A percentile compares a stretch with the other conserved stretches of the same genome.
Evolutionary conservation across 2,113 vertebrate genomes (phyloP).

Genomic region (Pelmatolapia mariae): DNA sequence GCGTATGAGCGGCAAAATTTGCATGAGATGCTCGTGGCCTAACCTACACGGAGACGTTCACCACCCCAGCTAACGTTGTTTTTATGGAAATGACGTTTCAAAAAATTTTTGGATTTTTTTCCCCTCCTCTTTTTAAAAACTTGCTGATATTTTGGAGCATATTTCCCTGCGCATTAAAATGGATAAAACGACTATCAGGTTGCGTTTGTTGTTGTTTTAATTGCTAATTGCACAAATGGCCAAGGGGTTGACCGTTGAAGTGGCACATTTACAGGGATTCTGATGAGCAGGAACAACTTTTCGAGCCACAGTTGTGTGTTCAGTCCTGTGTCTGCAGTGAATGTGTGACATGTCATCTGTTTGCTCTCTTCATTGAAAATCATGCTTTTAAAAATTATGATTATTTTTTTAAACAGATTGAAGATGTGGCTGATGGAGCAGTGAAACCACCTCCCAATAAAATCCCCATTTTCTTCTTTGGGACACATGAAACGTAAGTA

Average conservation of each 20-base stretch:
- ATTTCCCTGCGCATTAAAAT: background rate
- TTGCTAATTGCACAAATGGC: background rate
- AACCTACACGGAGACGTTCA: background rate
- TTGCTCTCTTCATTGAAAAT: background rate
- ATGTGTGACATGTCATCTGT: background rate
- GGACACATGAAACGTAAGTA: constrained; percentile 96
- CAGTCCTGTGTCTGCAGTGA: background rate
- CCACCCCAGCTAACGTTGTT: constrained; percentile 5
- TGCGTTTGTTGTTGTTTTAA: background rate
- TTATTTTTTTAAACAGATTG: constrained; percentile 73
- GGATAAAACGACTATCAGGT: background rate
- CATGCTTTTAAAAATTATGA: background rate
- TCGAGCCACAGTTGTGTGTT: background rate
- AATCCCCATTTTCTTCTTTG: constrained; percentile 97
- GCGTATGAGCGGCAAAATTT: background rate
- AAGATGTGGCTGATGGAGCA: constrained; percentile 93
- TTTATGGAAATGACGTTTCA: background rate
- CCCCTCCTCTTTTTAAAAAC: background rate
- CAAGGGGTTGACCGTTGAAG: background rate
- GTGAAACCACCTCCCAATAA: constrained; percentile 98
- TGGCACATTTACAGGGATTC: background rate
- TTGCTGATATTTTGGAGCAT: background rate
- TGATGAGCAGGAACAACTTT: background rate
- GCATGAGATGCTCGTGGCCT: constrained; percentile 34
- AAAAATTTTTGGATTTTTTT: accelerated